A percentile compares a stretch with the other conserved stretches of the same genome.
Evolutionary conservation across 2,888 invertebrate species (phyloP).

Genomic region (Notodonta ziczac): DNA sequence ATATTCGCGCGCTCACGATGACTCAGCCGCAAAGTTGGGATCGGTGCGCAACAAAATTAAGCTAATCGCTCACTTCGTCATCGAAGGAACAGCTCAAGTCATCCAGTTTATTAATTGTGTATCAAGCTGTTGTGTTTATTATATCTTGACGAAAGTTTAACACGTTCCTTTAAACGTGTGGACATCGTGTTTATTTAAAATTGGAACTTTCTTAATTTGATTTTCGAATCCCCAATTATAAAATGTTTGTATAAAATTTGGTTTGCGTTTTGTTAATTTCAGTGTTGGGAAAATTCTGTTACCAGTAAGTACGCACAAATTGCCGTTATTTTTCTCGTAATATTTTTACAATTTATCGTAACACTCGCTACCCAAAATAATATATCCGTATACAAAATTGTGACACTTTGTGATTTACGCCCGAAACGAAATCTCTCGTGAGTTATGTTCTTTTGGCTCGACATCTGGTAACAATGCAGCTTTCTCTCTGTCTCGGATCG

Average conservation of each 20-base stretch:
- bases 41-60: slow-evolving; percentile 50
- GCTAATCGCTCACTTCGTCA: slow-evolving; percentile 50
- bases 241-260: not conserved
- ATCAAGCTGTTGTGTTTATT: slow-evolving; percentile 46
- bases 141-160: slow-evolving; percentile 48
- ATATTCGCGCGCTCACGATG: slow-evolving; percentile 53
- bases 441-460: slow-evolving; percentile 67
- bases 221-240: not conserved
- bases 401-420: slow-evolving; percentile 65
- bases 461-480: slow-evolving; percentile 73
- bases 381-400: slow-evolving; percentile 51
- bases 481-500: slow-evolving; percentile 56
- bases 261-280: not conserved
- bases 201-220: not conserved
- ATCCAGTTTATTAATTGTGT: slow-evolving; percentile 54
- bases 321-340: slow-evolving; percentile 25
- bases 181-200: not conserved
- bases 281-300: not conserved
- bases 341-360: slow-evolving; percentile 39
- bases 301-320: not conserved
- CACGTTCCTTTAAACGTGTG: not conserved
- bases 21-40: slow-evolving; percentile 50
- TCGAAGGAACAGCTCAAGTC: slow-evolving; percentile 49
- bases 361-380: slow-evolving; percentile 41
- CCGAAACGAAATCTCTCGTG: slow-evolving; percentile 66